Percentiles rank a stretch among this genome's conserved stretches.
Conservation (phyloP, 2,797 vertebrate genomes). For the Thamnophis elegans region DNA sequence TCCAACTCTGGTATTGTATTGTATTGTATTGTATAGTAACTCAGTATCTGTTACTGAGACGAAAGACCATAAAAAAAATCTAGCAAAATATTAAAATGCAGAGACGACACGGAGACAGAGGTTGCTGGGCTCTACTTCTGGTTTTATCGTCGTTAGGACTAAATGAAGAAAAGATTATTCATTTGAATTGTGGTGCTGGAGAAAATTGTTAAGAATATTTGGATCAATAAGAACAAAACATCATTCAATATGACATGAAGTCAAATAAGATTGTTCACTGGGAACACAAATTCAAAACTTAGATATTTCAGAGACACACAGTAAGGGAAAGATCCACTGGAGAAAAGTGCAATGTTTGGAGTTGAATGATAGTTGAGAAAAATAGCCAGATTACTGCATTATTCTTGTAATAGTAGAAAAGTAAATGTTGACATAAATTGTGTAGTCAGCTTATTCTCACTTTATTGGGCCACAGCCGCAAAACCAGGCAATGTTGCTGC, state of each 20-base stretch:
- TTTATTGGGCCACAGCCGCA: not conserved
- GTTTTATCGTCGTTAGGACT: not conserved
- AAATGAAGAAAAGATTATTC: not conserved
- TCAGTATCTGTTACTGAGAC: not conserved
- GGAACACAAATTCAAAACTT: not conserved
- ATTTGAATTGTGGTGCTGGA: not conserved
- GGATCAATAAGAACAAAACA: not conserved
- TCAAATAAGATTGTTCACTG: not conserved
- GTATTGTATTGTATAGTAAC: too few relatives aligned
- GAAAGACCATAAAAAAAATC: not conserved
- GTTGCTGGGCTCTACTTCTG: not conserved
- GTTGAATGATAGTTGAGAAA: not conserved
- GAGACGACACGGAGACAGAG: not conserved
- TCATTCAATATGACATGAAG: not conserved
- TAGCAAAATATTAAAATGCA: not conserved
- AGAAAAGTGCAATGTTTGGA: not conserved
- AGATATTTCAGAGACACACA: not conserved
- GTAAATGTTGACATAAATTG: not conserved
- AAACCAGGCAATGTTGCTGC: not conserved
- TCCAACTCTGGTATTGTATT: too few relatives aligned
- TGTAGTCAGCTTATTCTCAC: not conserved
- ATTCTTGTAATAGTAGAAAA: not conserved
- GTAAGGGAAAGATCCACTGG: not conserved
- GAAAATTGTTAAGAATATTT: not conserved
- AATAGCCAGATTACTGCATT: not conserved